Conservation (phyloP, 2,888 invertebrate species). For the Entomobrya multifasciata region DNA sequence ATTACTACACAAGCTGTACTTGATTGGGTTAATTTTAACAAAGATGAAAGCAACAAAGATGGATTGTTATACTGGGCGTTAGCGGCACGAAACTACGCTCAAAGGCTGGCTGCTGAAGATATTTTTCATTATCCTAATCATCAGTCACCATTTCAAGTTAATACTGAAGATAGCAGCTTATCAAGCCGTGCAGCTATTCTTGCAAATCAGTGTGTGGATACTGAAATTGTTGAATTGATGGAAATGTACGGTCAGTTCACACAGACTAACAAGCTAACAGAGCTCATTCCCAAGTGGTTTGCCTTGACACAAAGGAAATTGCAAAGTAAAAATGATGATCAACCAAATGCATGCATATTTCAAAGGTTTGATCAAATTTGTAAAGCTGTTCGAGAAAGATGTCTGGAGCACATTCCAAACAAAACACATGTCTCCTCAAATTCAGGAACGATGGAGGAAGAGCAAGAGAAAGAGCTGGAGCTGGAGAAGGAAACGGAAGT, state of each 20-base stretch:
- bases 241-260: conserved; percentile 61
- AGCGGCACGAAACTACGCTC: conserved; percentile 68
- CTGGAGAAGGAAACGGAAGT: conserved; percentile 35
- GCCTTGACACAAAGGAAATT: background rate
- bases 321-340: background rate
- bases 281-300: conserved; percentile 31
- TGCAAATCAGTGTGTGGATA: conserved; percentile 36
- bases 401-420: too few species aligned
- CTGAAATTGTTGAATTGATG: conserved; percentile 55
- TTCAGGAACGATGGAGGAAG: conserved; percentile 12
- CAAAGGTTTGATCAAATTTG: background rate
- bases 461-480: conserved; percentile 60
- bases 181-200: background rate
- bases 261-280: background rate
- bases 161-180: background rate
- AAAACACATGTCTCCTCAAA: conserved; percentile 33
- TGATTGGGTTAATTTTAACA: conserved; percentile 73
- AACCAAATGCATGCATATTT: too few species aligned
- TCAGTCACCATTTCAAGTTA: background rate
- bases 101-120: conserved; percentile 66
- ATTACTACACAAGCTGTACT: conserved; percentile 65
- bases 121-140: conserved; percentile 35
- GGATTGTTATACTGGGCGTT: conserved; percentile 74
- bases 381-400: background rate
- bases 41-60: conserved; percentile 55